These are phyloP conservation scores for Ferdinandea cuprea DNA, from an alignment of 2,888 invertebrate species.

Conservation along the genomic window DNA sequence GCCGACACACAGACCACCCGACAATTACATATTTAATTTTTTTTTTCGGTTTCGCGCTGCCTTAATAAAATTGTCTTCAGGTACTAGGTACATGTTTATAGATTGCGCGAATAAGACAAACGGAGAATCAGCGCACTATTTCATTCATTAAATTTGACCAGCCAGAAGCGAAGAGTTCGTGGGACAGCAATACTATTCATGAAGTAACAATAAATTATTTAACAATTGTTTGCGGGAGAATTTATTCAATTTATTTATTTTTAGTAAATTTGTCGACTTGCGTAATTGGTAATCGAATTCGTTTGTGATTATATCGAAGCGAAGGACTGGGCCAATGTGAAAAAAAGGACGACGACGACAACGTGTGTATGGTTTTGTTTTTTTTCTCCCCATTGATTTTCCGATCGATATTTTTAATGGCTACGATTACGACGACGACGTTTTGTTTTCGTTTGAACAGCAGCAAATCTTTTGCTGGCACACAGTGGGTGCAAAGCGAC, in stretches of 20 bases:
- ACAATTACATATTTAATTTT: too few species aligned
- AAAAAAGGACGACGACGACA: constrained; percentile 7
- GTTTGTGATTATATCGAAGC: neutral
- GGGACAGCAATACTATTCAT: constrained; percentile 5
- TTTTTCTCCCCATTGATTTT: constrained; percentile 60
- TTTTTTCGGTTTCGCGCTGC: constrained; percentile 54
- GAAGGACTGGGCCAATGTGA: constrained; percentile 11
- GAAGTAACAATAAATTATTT: constrained; percentile 48
- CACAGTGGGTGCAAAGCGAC: neutral
- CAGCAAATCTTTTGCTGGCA: neutral
- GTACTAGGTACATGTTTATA: neutral
- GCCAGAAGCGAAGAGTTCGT: neutral
- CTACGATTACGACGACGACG: neutral
- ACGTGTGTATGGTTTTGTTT: constrained; percentile 1
- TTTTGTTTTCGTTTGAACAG: constrained; percentile 6
- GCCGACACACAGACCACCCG: constrained; percentile 64
- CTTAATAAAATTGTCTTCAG: constrained; percentile 47
- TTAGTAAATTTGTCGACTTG: constrained; percentile 58
- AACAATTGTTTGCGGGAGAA: constrained; percentile 38
- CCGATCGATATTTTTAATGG: constrained; percentile 43
- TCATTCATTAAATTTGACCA: constrained; percentile 62
- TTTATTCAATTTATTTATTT: constrained; percentile 45
- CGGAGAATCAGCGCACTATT: constrained; percentile 45
- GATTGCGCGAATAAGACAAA: constrained; percentile 9
- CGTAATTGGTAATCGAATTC: constrained; percentile 33